Evolutionary conservation across 2,888 invertebrate species (phyloP), one percentile per base, ranked within the genome.

Genomic region (Ligdia adustata): DNA sequence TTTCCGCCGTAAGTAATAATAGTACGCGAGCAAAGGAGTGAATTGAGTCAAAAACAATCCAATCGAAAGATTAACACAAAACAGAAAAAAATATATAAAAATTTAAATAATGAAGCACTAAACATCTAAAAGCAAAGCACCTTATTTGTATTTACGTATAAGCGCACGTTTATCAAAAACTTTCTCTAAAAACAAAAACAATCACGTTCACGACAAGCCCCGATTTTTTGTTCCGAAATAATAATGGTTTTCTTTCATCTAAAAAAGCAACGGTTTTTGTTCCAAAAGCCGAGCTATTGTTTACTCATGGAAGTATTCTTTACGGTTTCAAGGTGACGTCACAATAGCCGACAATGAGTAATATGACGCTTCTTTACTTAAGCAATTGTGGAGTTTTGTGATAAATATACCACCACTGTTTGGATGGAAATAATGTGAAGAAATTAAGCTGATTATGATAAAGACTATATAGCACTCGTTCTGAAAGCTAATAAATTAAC

Each of bases 281-380:
- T 27, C 37, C 15, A 18, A 24, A 37, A 15, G 15, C 27, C 14
- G 11, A n/a, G 2, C 16, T 27, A 11, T 37, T 37, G 37, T 37
- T 37, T 28, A 37, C 27, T 26, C 7, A 7, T 26, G 26, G 12
- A 27, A 27, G 37, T 37, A 27, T 32, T 55, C 55, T 49, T 14
- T 47, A 52, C 38, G 50, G 33, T 57, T 57, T 44, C 49, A 26
- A 52, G 43, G 31, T 45, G 26, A n/a, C n/a, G 22, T 24, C 9
- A 52, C 37, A 61, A 51, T 45, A 39, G 47, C 9, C 9, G 28
- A 13, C 34, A 44, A 44, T 32, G 41, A 50, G 47, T 41, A 35
- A n/a, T n/a, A n/a, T n/a, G n/a, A 37, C 29, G 37, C 9, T 12
- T 3, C 18, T 41, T 40, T 18, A 15, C 31, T 27, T 29, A 34